Evolutionary conservation across 2,113 vertebrate genomes (phyloP).

Genomic region (Plecturocebus donacophilus): DNA sequence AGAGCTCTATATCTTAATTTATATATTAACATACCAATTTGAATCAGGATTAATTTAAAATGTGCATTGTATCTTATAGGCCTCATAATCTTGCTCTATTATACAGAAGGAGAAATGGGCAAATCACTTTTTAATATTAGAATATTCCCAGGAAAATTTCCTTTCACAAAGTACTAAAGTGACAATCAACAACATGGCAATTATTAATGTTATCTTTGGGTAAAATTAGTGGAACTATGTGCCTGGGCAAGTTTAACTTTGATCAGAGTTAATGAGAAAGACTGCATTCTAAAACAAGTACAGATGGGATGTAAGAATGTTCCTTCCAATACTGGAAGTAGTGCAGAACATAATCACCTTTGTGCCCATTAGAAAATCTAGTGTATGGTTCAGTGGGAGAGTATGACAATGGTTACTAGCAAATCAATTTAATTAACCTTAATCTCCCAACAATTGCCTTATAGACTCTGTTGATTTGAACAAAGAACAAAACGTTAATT

Average conservation of each 20-base stretch:
- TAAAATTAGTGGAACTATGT: not conserved
- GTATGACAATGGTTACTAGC: not conserved
- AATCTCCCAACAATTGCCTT: not conserved
- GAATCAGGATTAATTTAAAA: not conserved
- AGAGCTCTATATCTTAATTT: not conserved
- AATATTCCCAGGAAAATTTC: not conserved
- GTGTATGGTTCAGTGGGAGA: not conserved
- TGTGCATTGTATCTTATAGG: not conserved
- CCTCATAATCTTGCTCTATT: not conserved
- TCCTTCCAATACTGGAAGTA: not conserved
- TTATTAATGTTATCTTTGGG: not conserved
- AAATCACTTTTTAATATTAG: not conserved
- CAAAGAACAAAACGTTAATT: not conserved
- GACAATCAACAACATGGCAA: not conserved
- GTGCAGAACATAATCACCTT: not conserved
- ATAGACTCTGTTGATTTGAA: not conserved
- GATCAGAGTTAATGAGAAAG: not conserved
- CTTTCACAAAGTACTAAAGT: not conserved
- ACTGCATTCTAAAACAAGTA: not conserved
- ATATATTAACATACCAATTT: not conserved
- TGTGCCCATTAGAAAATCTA: not conserved
- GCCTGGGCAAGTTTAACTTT: not conserved
- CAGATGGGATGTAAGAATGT: not conserved
- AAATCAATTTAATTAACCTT: conserved; percentile 49
- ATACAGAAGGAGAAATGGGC: not conserved